Evolutionary conservation across 1,140 invertebrate species (phyloP), one percentile per base, ranked within the genome.

Genomic region (Trachymyrmex septentrionalis): DNA sequence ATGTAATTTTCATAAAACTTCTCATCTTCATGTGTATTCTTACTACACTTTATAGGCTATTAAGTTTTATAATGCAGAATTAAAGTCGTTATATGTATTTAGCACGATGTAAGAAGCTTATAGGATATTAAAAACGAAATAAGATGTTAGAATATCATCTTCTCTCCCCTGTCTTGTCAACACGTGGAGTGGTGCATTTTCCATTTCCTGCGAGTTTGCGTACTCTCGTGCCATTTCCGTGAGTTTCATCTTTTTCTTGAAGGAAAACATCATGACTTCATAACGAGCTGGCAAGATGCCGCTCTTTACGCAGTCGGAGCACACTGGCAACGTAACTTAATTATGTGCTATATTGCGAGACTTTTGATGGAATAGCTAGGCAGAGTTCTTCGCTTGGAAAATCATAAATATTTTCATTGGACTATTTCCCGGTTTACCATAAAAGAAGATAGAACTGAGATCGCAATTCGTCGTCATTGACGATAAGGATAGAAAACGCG

Each of bases 251-350:
- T 85, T 85, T 67, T 85, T 78, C 82, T 78, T 78, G 73, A 85
- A 67, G 73, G 61, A 84, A 86, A 86, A 86, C 76, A 69, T 81
- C 76, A 69, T 78, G 76, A 86, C 85, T 85, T 85, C 61, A 75
- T 85, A 85, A 77, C 82, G 63, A 78, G 71, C 82, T 77, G 73
- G 82, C 82, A 85, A 85, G 82, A 77, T 50, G 75, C 73, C 34
- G 59, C 61, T 85, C 80, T 84, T 84, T 84, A 84, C 80, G 69
- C 80, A 84, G 80, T 84, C 80, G 38, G 69, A 48, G 50, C 82
- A 76, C 82, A 78, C 30, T 59, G 34, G 73, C 48, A 64, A 78
- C 61, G 73, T 85, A 85, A 85, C 75, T 85, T 85, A 85, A 85
- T 85, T 85, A 85, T 66, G 73, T 76, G 75, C 61, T 50, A 78